phyloP scores from a whole-genome alignment of 2,888 invertebrate species.

The Polyploca ridens region DNA sequence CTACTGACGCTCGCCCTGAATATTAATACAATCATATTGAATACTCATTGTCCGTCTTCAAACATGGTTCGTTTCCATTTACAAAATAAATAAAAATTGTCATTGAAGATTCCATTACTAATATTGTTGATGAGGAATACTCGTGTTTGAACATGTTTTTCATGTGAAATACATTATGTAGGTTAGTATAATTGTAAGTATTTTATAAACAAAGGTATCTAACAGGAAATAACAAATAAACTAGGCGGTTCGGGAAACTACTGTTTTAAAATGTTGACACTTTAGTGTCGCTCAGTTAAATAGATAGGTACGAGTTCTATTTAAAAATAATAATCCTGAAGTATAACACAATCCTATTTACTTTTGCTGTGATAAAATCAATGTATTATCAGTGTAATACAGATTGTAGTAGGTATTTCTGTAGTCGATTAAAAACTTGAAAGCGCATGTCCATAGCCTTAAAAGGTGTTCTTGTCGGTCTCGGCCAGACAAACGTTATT shows the following conservation, averaged over 20 bases:
- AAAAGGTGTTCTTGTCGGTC: slow-evolving; percentile 42
- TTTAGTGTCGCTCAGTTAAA: background rate
- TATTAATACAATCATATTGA: slow-evolving; percentile 48
- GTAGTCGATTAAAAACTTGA: slow-evolving; percentile 21
- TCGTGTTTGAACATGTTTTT: background rate
- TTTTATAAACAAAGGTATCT: background rate
- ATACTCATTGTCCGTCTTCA: slow-evolving; percentile 31
- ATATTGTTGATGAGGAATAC: background rate
- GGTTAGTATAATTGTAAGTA: too few relatives aligned
- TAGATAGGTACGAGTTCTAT: background rate
- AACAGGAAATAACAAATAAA: background rate
- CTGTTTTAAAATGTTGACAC: background rate
- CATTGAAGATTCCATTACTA: background rate
- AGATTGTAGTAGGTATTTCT: background rate
- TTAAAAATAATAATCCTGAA: too few relatives aligned
- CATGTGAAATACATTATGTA: background rate
- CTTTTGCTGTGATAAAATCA: background rate
- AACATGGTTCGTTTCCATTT: slow-evolving; percentile 23
- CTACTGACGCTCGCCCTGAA: slow-evolving; percentile 56
- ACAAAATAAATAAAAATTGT: background rate
- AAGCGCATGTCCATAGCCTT: slow-evolving; percentile 33
- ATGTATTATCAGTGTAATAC: background rate
- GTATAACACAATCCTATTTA: background rate
- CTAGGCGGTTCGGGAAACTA: background rate
- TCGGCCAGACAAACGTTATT: slow-evolving; percentile 49